These are phyloP conservation scores for Gasteruption jaculator DNA, from an alignment of 2,888 invertebrate species.

Conservation along the genomic window DNA sequence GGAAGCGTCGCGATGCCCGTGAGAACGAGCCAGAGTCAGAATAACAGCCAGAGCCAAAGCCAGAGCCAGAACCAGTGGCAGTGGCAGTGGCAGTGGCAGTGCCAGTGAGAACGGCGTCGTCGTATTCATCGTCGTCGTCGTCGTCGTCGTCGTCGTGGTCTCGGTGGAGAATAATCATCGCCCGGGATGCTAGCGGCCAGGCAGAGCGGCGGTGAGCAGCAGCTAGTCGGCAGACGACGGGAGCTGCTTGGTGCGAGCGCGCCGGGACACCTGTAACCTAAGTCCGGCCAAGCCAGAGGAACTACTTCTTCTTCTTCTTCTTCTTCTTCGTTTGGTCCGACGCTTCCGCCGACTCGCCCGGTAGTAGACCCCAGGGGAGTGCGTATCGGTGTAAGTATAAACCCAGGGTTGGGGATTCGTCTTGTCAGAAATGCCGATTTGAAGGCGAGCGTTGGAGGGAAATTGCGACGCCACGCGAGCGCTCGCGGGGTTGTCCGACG, in stretches of 20 bases:
- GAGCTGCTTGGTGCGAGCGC: background rate
- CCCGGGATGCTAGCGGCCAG: background rate
- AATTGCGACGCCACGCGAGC: no score
- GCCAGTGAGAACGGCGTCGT: constrained; percentile 18
- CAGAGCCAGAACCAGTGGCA: constrained; percentile 7
- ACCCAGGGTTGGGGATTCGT: no score
- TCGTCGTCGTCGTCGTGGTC: background rate
- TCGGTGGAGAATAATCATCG: background rate
- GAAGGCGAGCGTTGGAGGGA: no score
- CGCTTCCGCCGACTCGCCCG: no score
- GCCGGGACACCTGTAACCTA: background rate
- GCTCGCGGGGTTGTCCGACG: no score
- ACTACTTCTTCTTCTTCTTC: background rate
- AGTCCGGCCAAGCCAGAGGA: no score
- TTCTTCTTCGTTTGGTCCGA: no score
- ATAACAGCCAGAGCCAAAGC: background rate
- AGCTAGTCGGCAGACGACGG: background rate
- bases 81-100: constrained; percentile 16
- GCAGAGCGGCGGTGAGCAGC: background rate
- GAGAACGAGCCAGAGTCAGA: background rate
- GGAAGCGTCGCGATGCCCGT: constrained; percentile 14
- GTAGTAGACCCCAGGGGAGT: no score
- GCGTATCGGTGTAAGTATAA: no score
- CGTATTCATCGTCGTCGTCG: background rate
- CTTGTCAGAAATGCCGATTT: no score